phyloP scores from a whole-genome alignment of 2,113 vertebrate species.

The Lynx canadensis region DNA sequence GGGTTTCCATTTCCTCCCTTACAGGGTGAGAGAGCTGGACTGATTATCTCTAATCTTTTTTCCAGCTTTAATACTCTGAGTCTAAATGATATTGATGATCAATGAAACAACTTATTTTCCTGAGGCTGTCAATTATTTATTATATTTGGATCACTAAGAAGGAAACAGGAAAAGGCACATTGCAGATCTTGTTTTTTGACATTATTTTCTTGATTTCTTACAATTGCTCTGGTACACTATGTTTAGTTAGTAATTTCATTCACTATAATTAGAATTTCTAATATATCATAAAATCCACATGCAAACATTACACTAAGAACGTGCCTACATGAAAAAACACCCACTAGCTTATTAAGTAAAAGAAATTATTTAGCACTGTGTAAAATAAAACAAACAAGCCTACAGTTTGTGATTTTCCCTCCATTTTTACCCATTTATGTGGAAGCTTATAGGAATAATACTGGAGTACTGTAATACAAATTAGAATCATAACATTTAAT shows the following conservation, averaged over 20 bases:
- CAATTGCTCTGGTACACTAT: background rate
- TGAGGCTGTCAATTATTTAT: background rate
- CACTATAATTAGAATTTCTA: background rate
- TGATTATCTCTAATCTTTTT: background rate
- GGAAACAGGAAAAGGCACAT: background rate
- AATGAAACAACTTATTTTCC: background rate
- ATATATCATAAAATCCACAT: background rate
- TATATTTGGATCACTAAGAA: background rate
- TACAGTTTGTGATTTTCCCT: background rate
- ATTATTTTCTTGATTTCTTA: background rate
- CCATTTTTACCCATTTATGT: background rate
- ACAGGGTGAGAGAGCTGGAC: background rate
- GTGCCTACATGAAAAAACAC: background rate
- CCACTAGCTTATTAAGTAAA: background rate
- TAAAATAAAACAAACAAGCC: background rate
- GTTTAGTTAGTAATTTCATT: background rate
- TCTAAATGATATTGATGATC: background rate
- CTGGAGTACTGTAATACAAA: background rate
- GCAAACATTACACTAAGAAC: background rate
- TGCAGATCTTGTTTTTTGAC: background rate
- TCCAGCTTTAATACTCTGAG: background rate
- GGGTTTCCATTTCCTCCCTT: background rate
- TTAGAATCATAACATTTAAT: background rate
- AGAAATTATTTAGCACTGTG: background rate
- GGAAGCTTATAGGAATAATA: background rate